Evolutionary conservation across 2,113 vertebrate genomes (phyloP).

Genomic region (Capreolus pygargus): DNA sequence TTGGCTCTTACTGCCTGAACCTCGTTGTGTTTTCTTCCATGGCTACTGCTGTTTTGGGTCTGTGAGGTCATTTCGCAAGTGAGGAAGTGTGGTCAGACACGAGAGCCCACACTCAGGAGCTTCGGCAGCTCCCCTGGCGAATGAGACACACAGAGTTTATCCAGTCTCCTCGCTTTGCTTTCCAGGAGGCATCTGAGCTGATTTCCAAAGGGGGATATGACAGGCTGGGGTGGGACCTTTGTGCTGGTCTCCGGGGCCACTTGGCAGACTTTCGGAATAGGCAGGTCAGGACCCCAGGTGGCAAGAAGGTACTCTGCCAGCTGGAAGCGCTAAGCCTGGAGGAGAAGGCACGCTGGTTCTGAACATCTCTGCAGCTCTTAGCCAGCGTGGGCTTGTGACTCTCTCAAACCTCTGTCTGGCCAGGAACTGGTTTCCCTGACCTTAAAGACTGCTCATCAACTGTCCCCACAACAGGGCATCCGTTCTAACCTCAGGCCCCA

Average conservation of each 20-base stretch:
- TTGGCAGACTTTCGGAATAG: background rate
- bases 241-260: background rate
- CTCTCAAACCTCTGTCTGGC: background rate
- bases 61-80: slow-evolving; percentile 59
- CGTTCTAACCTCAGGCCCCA: background rate
- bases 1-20: background rate
- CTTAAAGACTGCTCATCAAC: background rate
- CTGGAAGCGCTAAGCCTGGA: background rate
- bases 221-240: background rate
- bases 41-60: slow-evolving; percentile 47
- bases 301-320: background rate
- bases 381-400: fast-evolving
- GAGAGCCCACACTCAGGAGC: background rate
- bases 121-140: background rate
- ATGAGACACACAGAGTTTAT: background rate
- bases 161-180: background rate
- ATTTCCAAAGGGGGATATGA: background rate
- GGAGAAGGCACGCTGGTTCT: background rate
- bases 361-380: background rate
- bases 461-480: background rate
- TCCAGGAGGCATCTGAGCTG: background rate
- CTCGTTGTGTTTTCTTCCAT: background rate
- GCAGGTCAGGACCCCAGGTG: background rate
- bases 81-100: slow-evolving; percentile 56
- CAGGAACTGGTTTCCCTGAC: background rate